phyloP scores from a whole-genome alignment of 2,797 vertebrate species.

The Meriones psammophilus region DNA sequence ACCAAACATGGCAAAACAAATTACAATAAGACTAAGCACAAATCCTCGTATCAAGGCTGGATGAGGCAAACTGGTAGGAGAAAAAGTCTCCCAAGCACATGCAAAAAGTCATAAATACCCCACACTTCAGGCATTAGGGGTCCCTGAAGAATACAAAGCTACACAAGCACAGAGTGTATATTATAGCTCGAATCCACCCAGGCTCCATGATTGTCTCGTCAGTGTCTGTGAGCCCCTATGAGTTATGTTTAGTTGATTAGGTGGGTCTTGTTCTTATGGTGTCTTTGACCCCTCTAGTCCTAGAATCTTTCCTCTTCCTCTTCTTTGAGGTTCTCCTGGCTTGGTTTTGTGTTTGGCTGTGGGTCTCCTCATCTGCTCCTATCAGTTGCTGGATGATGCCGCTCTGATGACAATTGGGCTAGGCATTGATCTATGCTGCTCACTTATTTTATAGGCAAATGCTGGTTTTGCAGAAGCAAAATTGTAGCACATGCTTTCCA shows the following conservation, averaged over 20 bases:
- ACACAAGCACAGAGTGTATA: too few relatives aligned
- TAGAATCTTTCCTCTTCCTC: not conserved
- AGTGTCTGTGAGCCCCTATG: not conserved
- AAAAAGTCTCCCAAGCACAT: not conserved
- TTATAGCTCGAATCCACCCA: not conserved
- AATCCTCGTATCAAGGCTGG: not conserved
- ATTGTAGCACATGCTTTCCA: not conserved
- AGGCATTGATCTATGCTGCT: not conserved
- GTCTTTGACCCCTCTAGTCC: not conserved
- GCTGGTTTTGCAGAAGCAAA: not conserved
- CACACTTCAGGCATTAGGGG: too few relatives aligned
- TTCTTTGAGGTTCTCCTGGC: not conserved
- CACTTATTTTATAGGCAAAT: not conserved
- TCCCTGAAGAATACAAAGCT: too few relatives aligned
- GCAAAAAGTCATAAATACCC: not conserved
- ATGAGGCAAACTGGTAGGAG: not conserved
- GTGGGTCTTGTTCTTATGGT: not conserved
- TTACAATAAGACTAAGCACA: not conserved
- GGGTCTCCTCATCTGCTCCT: not conserved
- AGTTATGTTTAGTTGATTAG: not conserved
- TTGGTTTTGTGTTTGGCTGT: not conserved
- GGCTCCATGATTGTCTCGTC: not conserved
- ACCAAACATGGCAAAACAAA: not conserved
- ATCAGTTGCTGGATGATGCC: not conserved
- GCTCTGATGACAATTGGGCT: not conserved